A percentile compares a stretch with the other conserved stretches of the same genome.
phyloP scores from a whole-genome alignment of 1,140 invertebrate species.

The roundworm (Caenorhabditis elegans) region DNA sequence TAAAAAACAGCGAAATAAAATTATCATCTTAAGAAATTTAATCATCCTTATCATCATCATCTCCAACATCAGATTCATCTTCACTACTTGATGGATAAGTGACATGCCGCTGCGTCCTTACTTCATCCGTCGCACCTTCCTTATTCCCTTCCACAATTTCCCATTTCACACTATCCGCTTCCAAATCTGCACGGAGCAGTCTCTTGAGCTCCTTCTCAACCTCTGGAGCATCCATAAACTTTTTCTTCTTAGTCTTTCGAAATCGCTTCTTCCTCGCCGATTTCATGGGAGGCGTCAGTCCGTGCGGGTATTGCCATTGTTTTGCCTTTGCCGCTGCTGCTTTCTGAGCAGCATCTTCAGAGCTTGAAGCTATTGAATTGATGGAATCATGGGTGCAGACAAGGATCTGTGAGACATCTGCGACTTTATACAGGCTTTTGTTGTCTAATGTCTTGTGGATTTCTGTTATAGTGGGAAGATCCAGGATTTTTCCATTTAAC shows the following conservation, averaged over 20 bases:
- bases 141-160: slow-evolving; percentile 51
- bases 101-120: not conserved
- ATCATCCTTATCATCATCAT: not conserved
- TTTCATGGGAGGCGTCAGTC: slow-evolving; percentile 60
- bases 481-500: slow-evolving; percentile 56
- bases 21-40: not conserved
- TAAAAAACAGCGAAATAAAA: no score
- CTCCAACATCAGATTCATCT: not conserved
- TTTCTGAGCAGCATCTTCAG: not conserved
- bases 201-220: slow-evolving; percentile 62
- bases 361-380: not conserved
- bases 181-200: slow-evolving; percentile 60
- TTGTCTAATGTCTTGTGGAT: slow-evolving; percentile 64
- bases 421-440: slow-evolving; percentile 61
- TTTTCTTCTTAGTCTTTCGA: slow-evolving; percentile 65
- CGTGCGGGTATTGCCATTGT: slow-evolving; percentile 60
- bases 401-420: slow-evolving; percentile 61
- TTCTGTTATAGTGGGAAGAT: slow-evolving; percentile 61
- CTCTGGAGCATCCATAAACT: slow-evolving; percentile 64
- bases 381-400: slow-evolving; percentile 44
- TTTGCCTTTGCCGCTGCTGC: no score
- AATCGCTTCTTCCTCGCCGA: slow-evolving; percentile 57
- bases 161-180: slow-evolving; percentile 56
- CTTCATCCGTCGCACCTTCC: not conserved
- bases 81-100: not conserved